Evolutionary conservation across 2,113 vertebrate species (phyloP).

Genomic region (Cranoglanis bouderius): DNA sequence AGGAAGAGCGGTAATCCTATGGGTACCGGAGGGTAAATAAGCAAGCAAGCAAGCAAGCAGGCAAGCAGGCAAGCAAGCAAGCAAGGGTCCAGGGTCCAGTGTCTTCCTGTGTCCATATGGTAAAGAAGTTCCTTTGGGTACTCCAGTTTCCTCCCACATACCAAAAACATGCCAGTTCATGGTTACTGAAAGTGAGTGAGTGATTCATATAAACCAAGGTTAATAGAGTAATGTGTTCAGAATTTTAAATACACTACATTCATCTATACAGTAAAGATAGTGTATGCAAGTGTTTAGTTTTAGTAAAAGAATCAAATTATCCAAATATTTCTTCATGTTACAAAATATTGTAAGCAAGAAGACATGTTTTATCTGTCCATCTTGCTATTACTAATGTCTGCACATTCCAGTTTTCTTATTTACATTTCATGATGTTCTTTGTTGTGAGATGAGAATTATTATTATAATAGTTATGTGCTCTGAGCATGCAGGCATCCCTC

Average conservation of each 20-base stretch:
- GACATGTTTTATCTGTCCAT: background rate
- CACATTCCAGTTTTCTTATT: background rate
- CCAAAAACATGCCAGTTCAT: background rate
- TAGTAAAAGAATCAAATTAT: background rate
- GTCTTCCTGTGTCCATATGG: background rate
- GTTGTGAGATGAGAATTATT: background rate
- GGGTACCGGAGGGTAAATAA: too few species aligned
- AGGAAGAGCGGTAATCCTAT: too few species aligned
- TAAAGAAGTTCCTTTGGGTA: background rate
- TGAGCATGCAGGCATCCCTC: slow-evolving; percentile 24
- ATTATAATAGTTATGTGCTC: background rate
- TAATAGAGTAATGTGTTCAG: background rate
- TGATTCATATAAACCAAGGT: background rate
- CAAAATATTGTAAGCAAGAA: too few species aligned
- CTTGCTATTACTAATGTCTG: too few species aligned
- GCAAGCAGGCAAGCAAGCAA: too few species aligned
- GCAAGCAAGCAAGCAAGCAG: too few species aligned
- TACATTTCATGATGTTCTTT: background rate
- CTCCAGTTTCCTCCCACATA: background rate
- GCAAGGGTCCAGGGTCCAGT: too few species aligned
- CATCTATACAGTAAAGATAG: background rate
- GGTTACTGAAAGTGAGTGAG: background rate
- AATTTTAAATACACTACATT: background rate
- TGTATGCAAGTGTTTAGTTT: background rate
- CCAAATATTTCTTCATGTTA: background rate